Percentiles rank a stretch among this genome's conserved stretches.
phyloP scores from a whole-genome alignment of 1,140 invertebrate species.

The Drosophila rufa region DNA sequence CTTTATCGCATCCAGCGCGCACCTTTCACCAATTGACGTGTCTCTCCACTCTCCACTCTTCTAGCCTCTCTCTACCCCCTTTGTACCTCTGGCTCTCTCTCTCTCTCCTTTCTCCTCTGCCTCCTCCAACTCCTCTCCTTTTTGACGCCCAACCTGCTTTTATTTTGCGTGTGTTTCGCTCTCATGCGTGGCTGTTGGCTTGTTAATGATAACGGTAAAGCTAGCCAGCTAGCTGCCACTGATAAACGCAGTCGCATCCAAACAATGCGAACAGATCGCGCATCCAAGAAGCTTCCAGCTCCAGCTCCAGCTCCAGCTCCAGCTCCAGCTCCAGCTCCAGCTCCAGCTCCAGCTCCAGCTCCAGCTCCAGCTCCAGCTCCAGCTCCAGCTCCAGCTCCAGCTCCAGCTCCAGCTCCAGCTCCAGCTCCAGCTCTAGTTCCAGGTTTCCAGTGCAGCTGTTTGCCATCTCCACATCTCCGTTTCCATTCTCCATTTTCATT shows the following conservation, averaged over 20 bases:
- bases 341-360: neutral
- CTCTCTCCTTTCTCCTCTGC: constrained; percentile 7
- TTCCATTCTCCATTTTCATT: constrained; percentile 1
- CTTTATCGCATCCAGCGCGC: constrained; percentile 67
- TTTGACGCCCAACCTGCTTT: constrained; percentile 36
- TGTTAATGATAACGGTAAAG: constrained; percentile 79
- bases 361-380: neutral
- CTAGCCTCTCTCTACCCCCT: neutral
- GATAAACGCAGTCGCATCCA: constrained; percentile 71
- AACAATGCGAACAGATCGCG: constrained; percentile 70
- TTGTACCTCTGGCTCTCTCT: neutral
- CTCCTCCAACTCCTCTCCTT: constrained; percentile 1
- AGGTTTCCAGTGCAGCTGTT: constrained; percentile 38
- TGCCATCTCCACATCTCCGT: constrained; percentile 22
- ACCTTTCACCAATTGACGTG: constrained; percentile 71
- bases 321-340: neutral
- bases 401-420: neutral
- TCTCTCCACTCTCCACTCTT: neutral
- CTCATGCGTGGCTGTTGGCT: constrained; percentile 59
- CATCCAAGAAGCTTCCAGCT: constrained; percentile 4
- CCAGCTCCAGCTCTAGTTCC: neutral
- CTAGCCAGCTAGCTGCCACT: constrained; percentile 36
- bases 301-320: too few species aligned
- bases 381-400: neutral
- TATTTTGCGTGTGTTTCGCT: constrained; percentile 65